phyloP scores from a whole-genome alignment of 2,113 vertebrate genomes.

The Hypanus sabinus region DNA sequence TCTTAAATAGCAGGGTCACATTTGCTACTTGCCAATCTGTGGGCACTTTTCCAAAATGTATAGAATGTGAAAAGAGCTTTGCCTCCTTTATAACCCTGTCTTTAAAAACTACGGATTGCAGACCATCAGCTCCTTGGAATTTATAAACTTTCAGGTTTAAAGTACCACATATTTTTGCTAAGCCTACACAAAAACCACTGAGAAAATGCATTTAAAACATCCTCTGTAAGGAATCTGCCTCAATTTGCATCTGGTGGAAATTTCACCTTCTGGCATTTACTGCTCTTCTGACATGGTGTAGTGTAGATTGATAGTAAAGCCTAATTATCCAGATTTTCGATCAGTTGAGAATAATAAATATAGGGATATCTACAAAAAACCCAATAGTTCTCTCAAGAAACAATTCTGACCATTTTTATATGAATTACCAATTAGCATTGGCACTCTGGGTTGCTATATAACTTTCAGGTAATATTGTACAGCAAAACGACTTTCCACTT shows the following conservation, averaged over 20 bases:
- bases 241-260: background rate
- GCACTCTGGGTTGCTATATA: background rate
- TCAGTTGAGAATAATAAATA: background rate
- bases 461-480: background rate
- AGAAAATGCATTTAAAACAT: background rate
- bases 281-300: background rate
- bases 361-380: background rate
- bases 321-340: background rate
- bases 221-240: background rate
- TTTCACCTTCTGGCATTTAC: background rate
- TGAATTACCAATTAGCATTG: no score
- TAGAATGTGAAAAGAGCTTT: no score
- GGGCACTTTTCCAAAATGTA: no score
- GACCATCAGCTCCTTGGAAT: no score
- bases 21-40: no score
- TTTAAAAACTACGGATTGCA: no score
- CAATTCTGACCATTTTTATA: no score
- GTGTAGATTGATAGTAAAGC: background rate
- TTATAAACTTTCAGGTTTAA: no score
- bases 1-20: no score
- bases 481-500: background rate
- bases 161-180: no score
- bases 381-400: background rate
- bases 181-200: no score
- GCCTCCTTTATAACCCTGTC: no score